A percentile compares a stretch with the other conserved stretches of the same genome.
These are phyloP conservation scores for Meghimatium bilineatum DNA, from an alignment of 2,888 invertebrate genomes.

Conservation along the genomic window DNA sequence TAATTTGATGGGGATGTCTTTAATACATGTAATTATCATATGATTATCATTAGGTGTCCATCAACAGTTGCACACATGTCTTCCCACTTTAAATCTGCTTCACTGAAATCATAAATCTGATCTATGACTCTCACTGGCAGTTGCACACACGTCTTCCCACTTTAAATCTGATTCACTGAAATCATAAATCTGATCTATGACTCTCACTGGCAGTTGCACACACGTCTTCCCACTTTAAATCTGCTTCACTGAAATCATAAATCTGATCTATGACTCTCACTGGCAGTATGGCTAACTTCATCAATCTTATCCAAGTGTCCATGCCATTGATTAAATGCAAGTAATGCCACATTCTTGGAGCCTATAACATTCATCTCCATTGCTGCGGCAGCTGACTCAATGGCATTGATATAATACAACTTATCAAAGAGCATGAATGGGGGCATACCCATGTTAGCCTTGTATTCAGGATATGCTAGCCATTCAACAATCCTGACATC, in stretches of 20 bases:
- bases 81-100: no score
- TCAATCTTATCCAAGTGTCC: conserved; percentile 69
- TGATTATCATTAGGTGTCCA: no score
- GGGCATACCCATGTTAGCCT: conserved; percentile 70
- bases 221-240: no score
- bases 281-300: conserved; percentile 52
- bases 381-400: conserved; percentile 83
- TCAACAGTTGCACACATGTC: no score
- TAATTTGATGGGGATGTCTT: no score
- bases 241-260: conserved; percentile 10
- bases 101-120: conserved; percentile 12
- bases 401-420: conserved; percentile 82
- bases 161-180: no score
- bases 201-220: not conserved
- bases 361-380: conserved; percentile 84
- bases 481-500: conserved; percentile 67
- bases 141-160: no score
- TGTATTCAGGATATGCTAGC: conserved; percentile 72
- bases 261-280: not conserved
- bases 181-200: conserved; percentile 12
- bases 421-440: conserved; percentile 79
- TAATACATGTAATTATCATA: no score
- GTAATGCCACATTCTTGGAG: conserved; percentile 81
- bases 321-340: conserved; percentile 78
- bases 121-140: not conserved